Percentiles rank a stretch among this genome's conserved stretches.
Conservation (phyloP, 2,113 vertebrate genomes). For the Microcebus jonahi region DNA sequence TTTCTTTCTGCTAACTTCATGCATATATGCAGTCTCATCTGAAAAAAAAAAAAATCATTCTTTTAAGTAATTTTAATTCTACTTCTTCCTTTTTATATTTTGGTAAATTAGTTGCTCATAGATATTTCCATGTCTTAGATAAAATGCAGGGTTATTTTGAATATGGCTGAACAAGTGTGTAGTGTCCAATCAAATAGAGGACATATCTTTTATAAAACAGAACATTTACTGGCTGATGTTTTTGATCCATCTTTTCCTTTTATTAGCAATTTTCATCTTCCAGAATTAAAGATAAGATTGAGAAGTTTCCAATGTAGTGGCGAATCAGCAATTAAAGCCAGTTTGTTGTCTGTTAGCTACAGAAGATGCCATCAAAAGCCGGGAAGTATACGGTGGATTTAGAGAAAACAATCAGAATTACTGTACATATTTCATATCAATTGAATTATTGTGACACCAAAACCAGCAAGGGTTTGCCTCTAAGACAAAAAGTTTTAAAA, state of each 20-base stretch:
- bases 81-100: background rate
- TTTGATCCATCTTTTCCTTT: background rate
- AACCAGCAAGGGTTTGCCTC: background rate
- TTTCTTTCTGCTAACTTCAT: background rate
- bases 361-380: background rate
- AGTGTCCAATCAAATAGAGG: background rate
- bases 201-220: background rate
- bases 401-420: background rate
- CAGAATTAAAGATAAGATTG: background rate
- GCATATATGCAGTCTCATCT: background rate
- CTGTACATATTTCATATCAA: background rate
- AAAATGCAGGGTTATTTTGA: background rate
- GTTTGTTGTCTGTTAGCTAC: accelerated
- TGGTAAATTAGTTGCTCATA: background rate
- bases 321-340: background rate
- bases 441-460: background rate
- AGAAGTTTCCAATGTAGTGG: background rate
- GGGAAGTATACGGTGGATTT: background rate
- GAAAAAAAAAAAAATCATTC: background rate
- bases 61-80: background rate
- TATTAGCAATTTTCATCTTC: background rate
- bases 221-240: background rate
- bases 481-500: background rate
- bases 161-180: accelerated
- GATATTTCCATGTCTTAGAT: background rate